phyloP scores from a whole-genome alignment of 2,113 vertebrate species.

The Brachypodius melanocephalos region DNA sequence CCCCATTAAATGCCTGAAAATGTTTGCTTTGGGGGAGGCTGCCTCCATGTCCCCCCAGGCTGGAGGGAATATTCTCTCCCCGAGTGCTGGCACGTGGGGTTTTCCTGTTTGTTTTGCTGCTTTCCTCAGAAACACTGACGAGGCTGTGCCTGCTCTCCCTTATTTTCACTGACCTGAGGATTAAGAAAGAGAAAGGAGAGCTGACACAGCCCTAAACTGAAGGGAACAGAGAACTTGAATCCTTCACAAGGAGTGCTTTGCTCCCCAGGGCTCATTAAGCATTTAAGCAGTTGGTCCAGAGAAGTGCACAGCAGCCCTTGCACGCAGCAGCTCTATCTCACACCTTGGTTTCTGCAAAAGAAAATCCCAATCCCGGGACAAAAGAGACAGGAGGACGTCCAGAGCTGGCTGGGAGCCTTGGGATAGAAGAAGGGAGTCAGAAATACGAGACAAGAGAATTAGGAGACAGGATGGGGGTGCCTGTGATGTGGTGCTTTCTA shows the following conservation, averaged over 20 bases:
- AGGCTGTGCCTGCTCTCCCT: background rate
- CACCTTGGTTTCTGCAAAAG: background rate
- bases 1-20: background rate
- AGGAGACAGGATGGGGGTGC: background rate
- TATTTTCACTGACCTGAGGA: background rate
- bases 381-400: background rate
- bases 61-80: background rate
- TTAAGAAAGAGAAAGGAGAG: background rate
- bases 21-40: background rate
- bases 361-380: background rate
- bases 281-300: background rate
- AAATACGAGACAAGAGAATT: background rate
- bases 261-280: background rate
- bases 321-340: background rate
- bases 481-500: background rate
- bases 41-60: background rate
- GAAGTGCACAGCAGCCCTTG: background rate
- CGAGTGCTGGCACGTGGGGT: accelerated
- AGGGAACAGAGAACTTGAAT: background rate
- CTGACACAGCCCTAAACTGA: background rate
- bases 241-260: background rate
- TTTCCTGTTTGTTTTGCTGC: background rate
- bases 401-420: background rate
- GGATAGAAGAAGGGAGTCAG: background rate
- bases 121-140: background rate